These are phyloP conservation scores for Brachypodius melanocephalos DNA, from an alignment of 2,113 vertebrate species.

Conservation along the genomic window DNA sequence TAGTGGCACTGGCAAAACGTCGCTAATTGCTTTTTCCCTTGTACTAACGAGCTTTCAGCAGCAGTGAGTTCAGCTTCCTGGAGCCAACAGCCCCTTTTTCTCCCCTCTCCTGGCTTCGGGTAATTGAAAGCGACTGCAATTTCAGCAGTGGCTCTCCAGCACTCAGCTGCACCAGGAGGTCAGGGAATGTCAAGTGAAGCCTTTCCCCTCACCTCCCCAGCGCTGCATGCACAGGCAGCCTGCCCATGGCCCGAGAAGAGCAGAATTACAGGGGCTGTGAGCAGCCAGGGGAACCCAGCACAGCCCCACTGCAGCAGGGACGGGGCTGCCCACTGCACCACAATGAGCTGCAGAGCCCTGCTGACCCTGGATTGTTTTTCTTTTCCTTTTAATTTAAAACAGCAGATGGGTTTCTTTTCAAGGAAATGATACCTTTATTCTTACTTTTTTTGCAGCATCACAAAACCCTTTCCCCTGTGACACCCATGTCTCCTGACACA, in stretches of 20 bases:
- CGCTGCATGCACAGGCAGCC: constrained; percentile 1
- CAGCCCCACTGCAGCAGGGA: neutral
- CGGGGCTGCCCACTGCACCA: rapidly evolving
- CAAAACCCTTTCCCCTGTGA: neutral
- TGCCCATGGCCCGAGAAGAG: neutral
- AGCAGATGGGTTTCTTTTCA: neutral
- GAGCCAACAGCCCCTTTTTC: constrained; percentile 70
- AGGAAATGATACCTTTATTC: neutral
- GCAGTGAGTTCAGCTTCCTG: constrained; percentile 70
- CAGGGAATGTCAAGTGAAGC: constrained; percentile 76
- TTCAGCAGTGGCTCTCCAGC: constrained; percentile 65
- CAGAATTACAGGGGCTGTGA: neutral
- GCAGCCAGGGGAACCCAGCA: neutral
- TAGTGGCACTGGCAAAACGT: constrained; percentile 41
- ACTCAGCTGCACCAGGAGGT: constrained; percentile 72
- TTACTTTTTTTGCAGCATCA: neutral
- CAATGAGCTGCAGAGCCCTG: neutral
- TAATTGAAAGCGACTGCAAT: constrained; percentile 79
- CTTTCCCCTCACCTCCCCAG: constrained; percentile 63
- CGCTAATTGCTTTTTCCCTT: constrained; percentile 73
- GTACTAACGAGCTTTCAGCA: constrained; percentile 76
- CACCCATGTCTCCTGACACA: rapidly evolving
- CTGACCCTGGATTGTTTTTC: neutral
- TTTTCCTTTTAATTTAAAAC: neutral
- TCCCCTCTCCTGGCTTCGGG: constrained; percentile 63